Evolutionary conservation across 2,888 invertebrate species (phyloP), one percentile per base, ranked within the genome.

Genomic region (Choreutis nemorana): DNA sequence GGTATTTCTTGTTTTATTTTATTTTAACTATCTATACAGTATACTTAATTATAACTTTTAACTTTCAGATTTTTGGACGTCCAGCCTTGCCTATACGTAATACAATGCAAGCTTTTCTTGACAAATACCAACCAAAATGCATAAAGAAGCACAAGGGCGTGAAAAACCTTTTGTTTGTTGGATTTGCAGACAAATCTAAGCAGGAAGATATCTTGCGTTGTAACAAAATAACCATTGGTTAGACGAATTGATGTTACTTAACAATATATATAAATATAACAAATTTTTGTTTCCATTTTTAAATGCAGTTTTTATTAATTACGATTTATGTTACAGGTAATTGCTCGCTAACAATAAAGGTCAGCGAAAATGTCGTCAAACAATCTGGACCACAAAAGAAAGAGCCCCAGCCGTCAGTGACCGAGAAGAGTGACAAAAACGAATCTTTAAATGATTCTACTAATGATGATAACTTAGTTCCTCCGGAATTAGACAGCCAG

Each of bases 61-160:
- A 20, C 26, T 29, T 31, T 9, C 38, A 58, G 58, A 32, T 77
- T 2, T 36, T 62, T 21, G 70, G 68, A 6, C 50, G 48, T 4
- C 75, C 73, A 0, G 16, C 30, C 0, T 35, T 77, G 15, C 77
- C 77, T 0, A 56, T 56, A 9, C 55, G 58, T 23, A 50, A 50
- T n/a, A 31, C 44, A 1, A 67, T 73, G 60, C 58, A 61, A 25
- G 30, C 39, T 4, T 77, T 72, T 45, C 44, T 77, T 15, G 43
- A 51, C 4, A 24, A 50, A 3, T 75, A 50, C 42, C 43, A 55
- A 8, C 64, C 71, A 0, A 44, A 44, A n/a, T 46, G 55, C 1
- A 60, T 73, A 9, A 77, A 77, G 42, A 70, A 70, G 30, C 71
- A 71, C 35, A 62, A 58, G 31, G 39, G 39, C 12, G 45, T 66